These are phyloP conservation scores for Sminthopsis crassicaudata DNA, from an alignment of 2,113 vertebrate genomes.

Conservation along the genomic window DNA sequence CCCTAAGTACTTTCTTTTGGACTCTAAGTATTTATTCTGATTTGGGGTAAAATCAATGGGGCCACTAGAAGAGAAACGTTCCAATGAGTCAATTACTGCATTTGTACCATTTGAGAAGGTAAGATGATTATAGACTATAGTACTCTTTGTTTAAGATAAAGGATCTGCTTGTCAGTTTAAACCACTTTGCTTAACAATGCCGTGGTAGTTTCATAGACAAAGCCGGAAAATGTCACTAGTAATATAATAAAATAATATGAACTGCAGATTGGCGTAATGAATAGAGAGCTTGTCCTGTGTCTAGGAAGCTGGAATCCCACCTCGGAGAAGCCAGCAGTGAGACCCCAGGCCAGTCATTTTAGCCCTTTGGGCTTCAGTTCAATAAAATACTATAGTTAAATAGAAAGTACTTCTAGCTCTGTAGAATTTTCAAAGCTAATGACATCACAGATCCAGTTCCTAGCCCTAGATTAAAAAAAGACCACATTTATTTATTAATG, in stretches of 20 bases:
- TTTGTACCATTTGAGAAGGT: background rate
- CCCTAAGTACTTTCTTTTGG: background rate
- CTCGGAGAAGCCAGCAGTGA: background rate
- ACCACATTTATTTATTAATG: background rate
- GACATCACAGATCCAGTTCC: background rate
- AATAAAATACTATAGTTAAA: background rate
- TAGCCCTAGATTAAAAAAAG: background rate
- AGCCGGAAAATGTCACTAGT: slow-evolving; percentile 70
- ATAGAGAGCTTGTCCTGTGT: background rate
- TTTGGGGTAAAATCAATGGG: background rate
- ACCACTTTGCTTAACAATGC: slow-evolving; percentile 61
- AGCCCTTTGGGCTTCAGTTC: background rate
- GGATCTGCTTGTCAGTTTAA: slow-evolving; percentile 56
- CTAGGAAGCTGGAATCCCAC: background rate
- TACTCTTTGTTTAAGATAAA: slow-evolving; percentile 42
- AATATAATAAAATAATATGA: slow-evolving; percentile 22
- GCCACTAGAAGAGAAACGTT: background rate
- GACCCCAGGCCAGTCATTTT: background rate
- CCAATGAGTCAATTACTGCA: background rate
- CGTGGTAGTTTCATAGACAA: slow-evolving; percentile 69
- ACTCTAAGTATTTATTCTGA: background rate
- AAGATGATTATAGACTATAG: slow-evolving; percentile 30
- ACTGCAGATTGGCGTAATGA: background rate
- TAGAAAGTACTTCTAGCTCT: background rate
- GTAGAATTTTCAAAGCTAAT: background rate